These are phyloP conservation scores for Sphecodes monilicornis DNA, from an alignment of 2,888 invertebrate genomes.

Conservation along the genomic window DNA sequence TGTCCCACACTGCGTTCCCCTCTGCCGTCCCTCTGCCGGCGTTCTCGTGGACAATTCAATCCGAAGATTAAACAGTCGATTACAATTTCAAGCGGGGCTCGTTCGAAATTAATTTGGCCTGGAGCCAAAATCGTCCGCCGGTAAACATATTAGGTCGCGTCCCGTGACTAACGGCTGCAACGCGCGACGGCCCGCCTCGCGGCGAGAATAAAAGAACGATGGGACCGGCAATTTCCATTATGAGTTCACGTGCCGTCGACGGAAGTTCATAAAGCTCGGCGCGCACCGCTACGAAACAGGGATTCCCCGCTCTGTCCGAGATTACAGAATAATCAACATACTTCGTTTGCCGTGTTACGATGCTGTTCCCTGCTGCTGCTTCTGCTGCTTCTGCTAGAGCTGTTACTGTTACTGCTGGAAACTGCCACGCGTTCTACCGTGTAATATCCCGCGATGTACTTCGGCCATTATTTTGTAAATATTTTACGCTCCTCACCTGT, in stretches of 20 bases:
- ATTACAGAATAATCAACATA: conserved; percentile 16
- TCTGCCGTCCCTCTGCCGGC: not conserved
- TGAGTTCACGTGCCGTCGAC: conserved; percentile 26
- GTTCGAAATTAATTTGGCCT: conserved; percentile 60
- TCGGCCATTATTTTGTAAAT: not conserved
- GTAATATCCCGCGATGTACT: not conserved
- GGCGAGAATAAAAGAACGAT: conserved; percentile 40
- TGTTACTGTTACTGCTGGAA: not conserved
- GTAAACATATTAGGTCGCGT: conserved; percentile 51
- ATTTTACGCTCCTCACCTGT: not conserved
- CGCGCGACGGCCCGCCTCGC: conserved; percentile 18
- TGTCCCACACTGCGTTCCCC: not conserved
- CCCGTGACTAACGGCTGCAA: conserved; percentile 41
- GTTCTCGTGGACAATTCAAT: conserved; percentile 45
- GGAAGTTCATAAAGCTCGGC: conserved; percentile 16
- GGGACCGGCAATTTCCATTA: conserved; percentile 46
- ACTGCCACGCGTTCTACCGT: not conserved
- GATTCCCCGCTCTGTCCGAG: conserved; percentile 3
- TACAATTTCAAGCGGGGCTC: conserved; percentile 40
- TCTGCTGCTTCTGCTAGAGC: not conserved
- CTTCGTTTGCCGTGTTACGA: conserved; percentile 11
- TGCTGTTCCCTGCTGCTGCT: not conserved
- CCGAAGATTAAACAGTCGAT: conserved; percentile 58
- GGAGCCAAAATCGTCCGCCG: conserved; percentile 41
- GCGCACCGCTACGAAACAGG: not conserved